These are phyloP conservation scores for Bolinopsis microptera DNA, from an alignment of 37 sponge, comb jelly and placozoan genomes.

Conservation along the genomic window DNA sequence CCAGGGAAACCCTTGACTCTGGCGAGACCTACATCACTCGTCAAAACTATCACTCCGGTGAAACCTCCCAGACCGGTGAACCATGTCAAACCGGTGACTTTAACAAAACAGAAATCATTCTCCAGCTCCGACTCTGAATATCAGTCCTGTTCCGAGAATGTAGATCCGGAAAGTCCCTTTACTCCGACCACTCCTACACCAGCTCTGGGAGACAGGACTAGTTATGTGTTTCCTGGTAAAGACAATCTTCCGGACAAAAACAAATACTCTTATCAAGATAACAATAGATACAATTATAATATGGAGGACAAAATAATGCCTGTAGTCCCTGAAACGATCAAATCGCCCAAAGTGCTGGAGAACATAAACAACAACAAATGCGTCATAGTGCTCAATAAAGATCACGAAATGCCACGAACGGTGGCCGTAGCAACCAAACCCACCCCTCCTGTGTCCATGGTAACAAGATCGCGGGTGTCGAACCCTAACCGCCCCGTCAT, in stretches of 20 bases:
- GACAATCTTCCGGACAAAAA: neutral
- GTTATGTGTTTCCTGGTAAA: neutral
- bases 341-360: neutral
- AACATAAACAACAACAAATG: neutral
- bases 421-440: neutral
- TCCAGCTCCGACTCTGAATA: constrained; percentile 41
- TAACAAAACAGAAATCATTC: neutral
- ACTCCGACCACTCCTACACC: neutral
- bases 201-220: neutral
- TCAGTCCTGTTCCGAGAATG: constrained; percentile 52
- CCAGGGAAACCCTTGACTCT: neutral
- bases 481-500: constrained; percentile 36
- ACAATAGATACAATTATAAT: neutral
- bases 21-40: neutral
- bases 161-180: constrained; percentile 4
- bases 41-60: neutral
- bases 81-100: neutral
- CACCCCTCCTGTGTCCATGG: neutral
- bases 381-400: neutral
- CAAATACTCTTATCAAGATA: neutral
- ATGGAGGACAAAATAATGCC: no score
- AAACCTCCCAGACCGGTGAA: neutral
- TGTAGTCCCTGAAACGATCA: neutral
- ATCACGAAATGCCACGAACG: neutral
- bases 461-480: neutral